Evolutionary conservation across 1,140 invertebrate genomes (phyloP).

Genomic region (Drosophila bifasciata): DNA sequence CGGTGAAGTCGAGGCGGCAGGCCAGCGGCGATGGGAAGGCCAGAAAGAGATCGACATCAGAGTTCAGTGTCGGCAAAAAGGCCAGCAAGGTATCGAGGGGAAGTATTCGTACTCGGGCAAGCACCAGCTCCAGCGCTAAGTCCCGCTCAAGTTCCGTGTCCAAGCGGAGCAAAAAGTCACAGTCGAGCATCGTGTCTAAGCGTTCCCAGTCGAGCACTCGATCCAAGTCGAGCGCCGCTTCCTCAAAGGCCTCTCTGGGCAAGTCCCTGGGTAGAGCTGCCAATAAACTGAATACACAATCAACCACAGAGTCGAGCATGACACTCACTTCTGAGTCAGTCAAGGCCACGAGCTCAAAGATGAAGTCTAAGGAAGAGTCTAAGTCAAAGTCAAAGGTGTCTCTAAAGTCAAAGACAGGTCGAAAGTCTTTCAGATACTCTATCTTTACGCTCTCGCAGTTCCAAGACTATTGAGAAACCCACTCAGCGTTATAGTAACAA

Average conservation of each 20-base stretch:
- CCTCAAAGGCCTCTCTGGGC: neutral
- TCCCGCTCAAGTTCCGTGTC: neutral
- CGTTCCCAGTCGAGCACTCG: neutral
- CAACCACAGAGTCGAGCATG: neutral
- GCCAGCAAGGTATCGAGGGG: neutral
- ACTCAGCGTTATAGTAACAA: neutral
- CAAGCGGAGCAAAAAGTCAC: neutral
- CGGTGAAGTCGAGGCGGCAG: slow-evolving; percentile 11
- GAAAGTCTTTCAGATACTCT: too few relatives aligned
- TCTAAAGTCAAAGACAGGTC: too few relatives aligned
- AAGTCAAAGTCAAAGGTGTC: too few relatives aligned
- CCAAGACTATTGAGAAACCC: too few relatives aligned
- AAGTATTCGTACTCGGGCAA: neutral
- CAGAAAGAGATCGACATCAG: slow-evolving; percentile 2
- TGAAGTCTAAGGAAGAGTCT: too few relatives aligned
- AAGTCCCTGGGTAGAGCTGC: neutral
- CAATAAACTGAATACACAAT: neutral
- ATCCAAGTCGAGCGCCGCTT: neutral
- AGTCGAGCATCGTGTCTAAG: neutral
- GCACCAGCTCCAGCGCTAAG: neutral
- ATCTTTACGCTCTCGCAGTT: too few relatives aligned
- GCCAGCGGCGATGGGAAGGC: neutral
- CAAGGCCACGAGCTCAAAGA: neutral
- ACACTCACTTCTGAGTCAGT: neutral
- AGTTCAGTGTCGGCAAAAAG: slow-evolving; percentile 4